Conservation (phyloP, 2,113 vertebrate species). For the Ceyx cyanopectus region DNA sequence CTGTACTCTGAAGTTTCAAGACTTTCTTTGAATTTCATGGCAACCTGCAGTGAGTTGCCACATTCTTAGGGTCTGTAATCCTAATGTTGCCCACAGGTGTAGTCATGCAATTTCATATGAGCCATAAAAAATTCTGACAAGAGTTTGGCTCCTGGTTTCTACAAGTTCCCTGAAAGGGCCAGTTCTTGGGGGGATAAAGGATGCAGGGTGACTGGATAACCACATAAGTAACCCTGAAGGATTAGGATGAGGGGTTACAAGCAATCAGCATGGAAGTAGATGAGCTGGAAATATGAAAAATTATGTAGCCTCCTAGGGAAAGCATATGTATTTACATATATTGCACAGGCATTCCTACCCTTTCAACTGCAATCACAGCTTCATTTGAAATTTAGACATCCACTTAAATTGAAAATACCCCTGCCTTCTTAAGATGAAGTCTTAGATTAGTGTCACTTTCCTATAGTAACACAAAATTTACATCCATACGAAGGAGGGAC, state of each 20-base stretch:
- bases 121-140: not conserved
- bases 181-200: not conserved
- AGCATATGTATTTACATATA: not conserved
- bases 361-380: not conserved
- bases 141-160: not conserved
- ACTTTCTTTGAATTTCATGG: slow-evolving; percentile 57
- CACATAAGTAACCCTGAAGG: not conserved
- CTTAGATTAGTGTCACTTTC: not conserved
- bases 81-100: not conserved
- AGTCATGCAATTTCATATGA: not conserved
- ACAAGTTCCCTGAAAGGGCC: not conserved
- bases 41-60: slow-evolving; percentile 41
- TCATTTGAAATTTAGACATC: not conserved
- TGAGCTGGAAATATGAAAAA: not conserved
- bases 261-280: not conserved
- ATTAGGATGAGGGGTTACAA: not conserved
- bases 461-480: not conserved
- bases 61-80: slow-evolving; percentile 29
- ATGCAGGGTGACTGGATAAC: not conserved
- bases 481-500: not conserved
- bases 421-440: not conserved
- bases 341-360: not conserved
- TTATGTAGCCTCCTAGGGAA: not conserved
- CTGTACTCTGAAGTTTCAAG: slow-evolving; percentile 50
- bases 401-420: not conserved